Conservation (phyloP, 2,888 invertebrate genomes). For the Eupithecia inturbata region DNA sequence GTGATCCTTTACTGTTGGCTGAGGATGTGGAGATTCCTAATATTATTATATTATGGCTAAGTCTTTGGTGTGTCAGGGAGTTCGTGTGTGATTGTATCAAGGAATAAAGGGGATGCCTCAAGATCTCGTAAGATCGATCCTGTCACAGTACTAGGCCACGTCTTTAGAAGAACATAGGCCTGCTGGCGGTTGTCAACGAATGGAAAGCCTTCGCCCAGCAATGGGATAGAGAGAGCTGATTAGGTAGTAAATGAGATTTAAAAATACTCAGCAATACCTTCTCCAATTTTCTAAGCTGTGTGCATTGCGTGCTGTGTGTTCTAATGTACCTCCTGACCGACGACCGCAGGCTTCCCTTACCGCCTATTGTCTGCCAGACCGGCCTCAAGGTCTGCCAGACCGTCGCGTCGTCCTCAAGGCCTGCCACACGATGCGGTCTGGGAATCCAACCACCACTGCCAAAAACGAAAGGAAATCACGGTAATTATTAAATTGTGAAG, state of each 20-base stretch:
- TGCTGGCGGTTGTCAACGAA: no score
- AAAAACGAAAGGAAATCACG: background rate
- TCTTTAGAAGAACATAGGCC: no score
- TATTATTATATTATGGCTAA: no score
- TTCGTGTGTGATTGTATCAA: no score
- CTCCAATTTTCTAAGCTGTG: background rate
- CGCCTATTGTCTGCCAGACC: constrained; percentile 62
- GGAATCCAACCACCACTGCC: constrained; percentile 2
- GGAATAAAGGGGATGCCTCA: no score
- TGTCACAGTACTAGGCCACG: no score
- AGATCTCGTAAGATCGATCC: no score
- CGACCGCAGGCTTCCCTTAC: constrained; percentile 75
- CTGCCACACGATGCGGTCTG: background rate
- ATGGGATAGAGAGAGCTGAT: no score
- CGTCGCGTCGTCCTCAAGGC: background rate
- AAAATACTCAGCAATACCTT: background rate
- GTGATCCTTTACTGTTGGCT: background rate
- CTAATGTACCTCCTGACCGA: constrained; percentile 63
- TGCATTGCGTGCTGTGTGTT: constrained; percentile 51
- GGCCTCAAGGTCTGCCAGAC: constrained; percentile 38
- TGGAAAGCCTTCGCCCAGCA: no score
- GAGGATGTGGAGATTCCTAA: background rate
- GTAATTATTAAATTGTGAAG: background rate
- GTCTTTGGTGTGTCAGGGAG: no score
- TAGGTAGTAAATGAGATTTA: background rate